Evolutionary conservation across 2,113 vertebrate species (phyloP).

Genomic region (Sorex araneus): DNA sequence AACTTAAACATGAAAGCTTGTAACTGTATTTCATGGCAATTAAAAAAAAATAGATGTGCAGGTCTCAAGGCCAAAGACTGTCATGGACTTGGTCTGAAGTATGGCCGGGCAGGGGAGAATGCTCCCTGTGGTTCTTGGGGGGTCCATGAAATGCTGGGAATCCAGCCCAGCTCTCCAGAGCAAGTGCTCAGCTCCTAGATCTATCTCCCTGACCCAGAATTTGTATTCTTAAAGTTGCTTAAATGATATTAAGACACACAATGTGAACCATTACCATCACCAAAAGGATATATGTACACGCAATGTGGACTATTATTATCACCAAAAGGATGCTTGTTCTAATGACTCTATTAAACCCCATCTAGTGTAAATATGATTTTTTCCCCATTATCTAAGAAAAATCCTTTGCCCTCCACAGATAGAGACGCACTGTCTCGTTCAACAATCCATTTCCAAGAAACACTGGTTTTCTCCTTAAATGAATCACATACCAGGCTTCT

Average conservation of each 20-base stretch:
- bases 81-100: not conserved
- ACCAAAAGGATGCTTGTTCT: not conserved
- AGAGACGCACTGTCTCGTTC: not conserved
- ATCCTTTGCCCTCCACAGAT: not conserved
- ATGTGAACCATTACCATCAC: not conserved
- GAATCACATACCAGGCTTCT: not conserved
- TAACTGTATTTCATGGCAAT: no score
- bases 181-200: no score
- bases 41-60: not conserved
- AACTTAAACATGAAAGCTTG: no score
- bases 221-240: not conserved
- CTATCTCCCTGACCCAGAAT: no score
- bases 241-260: not conserved
- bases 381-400: constrained; percentile 3
- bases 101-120: not conserved
- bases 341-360: not conserved
- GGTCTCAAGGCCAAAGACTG: not conserved
- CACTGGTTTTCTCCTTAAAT: constrained; percentile 19
- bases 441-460: not conserved
- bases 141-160: no score
- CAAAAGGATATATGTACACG: not conserved
- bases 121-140: not conserved
- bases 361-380: not conserved
- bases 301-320: not conserved
- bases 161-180: no score